Conservation (phyloP, 2,113 vertebrate genomes). For the Sylvietta virens region DNA sequence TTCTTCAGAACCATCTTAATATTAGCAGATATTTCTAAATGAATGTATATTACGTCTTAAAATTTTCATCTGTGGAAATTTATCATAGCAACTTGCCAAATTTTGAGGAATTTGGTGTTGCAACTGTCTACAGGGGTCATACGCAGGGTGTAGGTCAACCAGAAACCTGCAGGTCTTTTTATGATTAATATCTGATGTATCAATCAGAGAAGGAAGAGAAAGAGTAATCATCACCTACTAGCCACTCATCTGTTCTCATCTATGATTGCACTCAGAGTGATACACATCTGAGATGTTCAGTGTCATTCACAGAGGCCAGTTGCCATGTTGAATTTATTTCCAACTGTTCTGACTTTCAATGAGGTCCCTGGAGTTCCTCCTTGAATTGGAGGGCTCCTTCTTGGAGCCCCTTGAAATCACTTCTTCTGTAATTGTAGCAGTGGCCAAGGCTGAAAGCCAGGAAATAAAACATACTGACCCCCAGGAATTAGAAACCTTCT, state of each 20-base stretch:
- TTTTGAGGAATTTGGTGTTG: background rate
- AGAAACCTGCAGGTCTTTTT: background rate
- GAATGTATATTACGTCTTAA: background rate
- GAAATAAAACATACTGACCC: background rate
- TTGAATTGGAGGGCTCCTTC: background rate
- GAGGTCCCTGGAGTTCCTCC: background rate
- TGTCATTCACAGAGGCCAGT: background rate
- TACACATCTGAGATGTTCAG: background rate
- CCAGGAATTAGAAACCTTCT: background rate
- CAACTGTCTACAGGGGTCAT: rapidly evolving
- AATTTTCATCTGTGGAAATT: background rate
- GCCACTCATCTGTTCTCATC: background rate
- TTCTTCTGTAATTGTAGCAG: background rate
- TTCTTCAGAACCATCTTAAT: background rate
- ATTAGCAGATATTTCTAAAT: background rate
- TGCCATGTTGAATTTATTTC: background rate
- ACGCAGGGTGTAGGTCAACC: background rate
- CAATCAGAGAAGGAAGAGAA: background rate
- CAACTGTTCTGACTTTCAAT: background rate
- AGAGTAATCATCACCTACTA: background rate
- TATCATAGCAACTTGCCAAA: background rate
- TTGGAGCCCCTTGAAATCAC: background rate
- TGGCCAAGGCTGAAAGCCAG: background rate
- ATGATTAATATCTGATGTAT: background rate
- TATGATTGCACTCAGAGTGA: background rate